Conservation (phyloP, 1,140 invertebrate species). For the Platyura marginata region DNA sequence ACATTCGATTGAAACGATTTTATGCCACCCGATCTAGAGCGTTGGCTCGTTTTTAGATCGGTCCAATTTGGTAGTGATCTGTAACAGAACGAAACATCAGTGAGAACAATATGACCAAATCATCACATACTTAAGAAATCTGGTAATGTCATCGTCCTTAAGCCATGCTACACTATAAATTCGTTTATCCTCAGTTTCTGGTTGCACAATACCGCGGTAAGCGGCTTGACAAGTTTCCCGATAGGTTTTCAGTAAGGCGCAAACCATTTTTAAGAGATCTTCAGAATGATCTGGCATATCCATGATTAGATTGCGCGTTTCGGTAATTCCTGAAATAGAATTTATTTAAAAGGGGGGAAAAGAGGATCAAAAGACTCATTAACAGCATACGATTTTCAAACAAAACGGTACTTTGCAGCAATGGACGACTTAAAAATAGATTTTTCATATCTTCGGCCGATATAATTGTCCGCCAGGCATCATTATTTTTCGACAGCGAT, state of each 20-base stretch:
- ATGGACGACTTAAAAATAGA: constrained; percentile 38
- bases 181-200: constrained; percentile 58
- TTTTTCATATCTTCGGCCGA: constrained; percentile 44
- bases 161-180: constrained; percentile 81
- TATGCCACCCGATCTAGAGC: constrained; percentile 15
- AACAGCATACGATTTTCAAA: constrained; percentile 31
- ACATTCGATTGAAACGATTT: constrained; percentile 15
- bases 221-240: constrained; percentile 55
- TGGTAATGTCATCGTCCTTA: constrained; percentile 84
- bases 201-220: constrained; percentile 58
- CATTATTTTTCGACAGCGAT: constrained; percentile 46
- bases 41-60: constrained; percentile 41
- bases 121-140: constrained; percentile 56
- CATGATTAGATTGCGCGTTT: constrained; percentile 47
- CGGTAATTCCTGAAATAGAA: constrained; percentile 35
- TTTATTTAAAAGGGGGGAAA: not conserved
- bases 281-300: constrained; percentile 37
- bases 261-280: constrained; percentile 22
- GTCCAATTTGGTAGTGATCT: constrained; percentile 71
- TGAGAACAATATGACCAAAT: too few species aligned
- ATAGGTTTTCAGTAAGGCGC: constrained; percentile 41
- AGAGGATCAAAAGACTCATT: not conserved
- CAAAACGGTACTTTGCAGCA: constrained; percentile 44
- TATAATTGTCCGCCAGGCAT: constrained; percentile 51
- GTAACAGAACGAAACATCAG: constrained; percentile 1